phyloP scores from a whole-genome alignment of 2,113 vertebrate genomes.

The Clarias gariepinus region DNA sequence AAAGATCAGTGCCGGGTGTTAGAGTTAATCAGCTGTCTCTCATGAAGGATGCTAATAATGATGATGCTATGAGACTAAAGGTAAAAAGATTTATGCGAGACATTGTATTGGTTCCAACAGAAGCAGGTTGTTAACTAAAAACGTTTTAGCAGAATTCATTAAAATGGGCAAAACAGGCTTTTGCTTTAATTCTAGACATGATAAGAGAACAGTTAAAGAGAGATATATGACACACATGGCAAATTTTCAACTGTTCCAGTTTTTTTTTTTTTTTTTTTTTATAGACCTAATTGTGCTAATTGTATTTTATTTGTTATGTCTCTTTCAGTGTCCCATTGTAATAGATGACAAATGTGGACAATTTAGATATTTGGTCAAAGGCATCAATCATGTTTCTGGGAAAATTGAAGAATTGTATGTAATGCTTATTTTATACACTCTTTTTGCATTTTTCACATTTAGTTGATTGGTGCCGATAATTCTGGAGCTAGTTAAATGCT shows the following conservation, averaged over 20 bases:
- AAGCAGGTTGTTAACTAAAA: not conserved
- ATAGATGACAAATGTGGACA: not conserved
- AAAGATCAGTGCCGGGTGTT: not conserved
- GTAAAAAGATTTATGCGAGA: not conserved
- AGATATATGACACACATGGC: not conserved
- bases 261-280: not conserved
- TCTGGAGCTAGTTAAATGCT: not conserved
- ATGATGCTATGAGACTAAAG: not conserved
- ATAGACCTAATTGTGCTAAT: not conserved
- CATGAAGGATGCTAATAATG: not conserved
- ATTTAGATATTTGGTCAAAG: not conserved
- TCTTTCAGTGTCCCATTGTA: not conserved
- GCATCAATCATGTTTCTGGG: not conserved
- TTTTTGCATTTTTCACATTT: not conserved
- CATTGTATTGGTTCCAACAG: not conserved
- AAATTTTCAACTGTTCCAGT: no score
- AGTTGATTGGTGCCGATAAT: not conserved
- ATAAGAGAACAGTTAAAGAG: not conserved
- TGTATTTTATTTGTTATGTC: not conserved
- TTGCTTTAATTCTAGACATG: not conserved
- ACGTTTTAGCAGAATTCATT: not conserved
- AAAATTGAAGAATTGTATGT: not conserved
- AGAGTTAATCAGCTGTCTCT: not conserved
- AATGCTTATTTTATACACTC: not conserved
- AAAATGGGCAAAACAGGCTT: not conserved